phyloP scores from a whole-genome alignment of 1,140 invertebrate genomes.

The Octopus sinensis region DNA sequence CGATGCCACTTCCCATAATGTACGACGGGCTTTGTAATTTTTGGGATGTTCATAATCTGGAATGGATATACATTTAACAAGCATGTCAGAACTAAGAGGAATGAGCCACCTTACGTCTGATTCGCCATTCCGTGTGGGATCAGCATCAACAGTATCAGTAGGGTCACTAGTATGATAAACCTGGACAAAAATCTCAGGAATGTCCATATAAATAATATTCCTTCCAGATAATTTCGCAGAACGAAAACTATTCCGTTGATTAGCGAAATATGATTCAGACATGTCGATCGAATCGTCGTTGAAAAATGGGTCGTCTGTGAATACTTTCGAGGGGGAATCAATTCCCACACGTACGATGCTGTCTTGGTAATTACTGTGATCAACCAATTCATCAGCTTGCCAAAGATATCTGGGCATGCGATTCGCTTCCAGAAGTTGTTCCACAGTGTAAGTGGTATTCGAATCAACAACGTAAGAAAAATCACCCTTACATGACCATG shows the following conservation, averaged over 20 bases:
- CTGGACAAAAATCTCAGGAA: neutral
- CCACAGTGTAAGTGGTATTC: neutral
- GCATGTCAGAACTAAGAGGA: neutral
- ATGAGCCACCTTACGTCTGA: neutral
- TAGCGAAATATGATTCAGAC: neutral
- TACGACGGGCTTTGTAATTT: neutral
- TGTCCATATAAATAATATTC: neutral
- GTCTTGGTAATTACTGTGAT: neutral
- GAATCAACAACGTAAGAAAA: neutral
- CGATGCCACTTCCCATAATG: constrained; percentile 3
- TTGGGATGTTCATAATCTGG: neutral
- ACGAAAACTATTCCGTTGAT: neutral
- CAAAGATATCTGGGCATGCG: neutral
- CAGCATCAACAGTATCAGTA: neutral
- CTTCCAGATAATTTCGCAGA: neutral
- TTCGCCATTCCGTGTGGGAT: neutral
- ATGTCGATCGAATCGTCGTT: neutral
- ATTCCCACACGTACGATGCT: neutral
- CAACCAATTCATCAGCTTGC: neutral
- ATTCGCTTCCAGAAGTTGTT: neutral
- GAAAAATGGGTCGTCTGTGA: neutral
- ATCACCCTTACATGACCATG: neutral
- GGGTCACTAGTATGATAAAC: neutral
- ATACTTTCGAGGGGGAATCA: neutral
- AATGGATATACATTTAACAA: neutral